Base-by-base conservation (phyloP, 2,113 vertebrate genomes). In the Coturnix japonica region DNA sequence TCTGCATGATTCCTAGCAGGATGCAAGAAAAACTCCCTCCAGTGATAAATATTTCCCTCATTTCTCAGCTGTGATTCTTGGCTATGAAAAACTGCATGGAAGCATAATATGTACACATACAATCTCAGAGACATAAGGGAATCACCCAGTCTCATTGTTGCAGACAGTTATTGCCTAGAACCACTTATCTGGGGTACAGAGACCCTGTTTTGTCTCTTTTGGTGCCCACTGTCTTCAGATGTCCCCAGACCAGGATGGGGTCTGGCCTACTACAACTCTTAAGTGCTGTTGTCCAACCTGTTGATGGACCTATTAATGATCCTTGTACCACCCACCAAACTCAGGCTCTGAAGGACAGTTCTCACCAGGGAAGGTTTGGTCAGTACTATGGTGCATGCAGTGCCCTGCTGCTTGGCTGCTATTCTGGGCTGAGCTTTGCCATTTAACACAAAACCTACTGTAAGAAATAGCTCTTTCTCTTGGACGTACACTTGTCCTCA, bases 81-180 rank as follows among this genome's bases (percentile, higher is more conserved):
- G 22, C 3, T 5, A 7, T 25, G 11, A 16, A 10, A 25, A 79
- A 16, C 12, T 30, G 47, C 15, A 7, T 14, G 5, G 31, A 37
- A 49, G 41, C 5, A 4, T 6, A 21, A 2, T 0, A 1, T 63
- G 23, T 56, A 33, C 31, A 56, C 4, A 5, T 10, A 16, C 28
- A 30, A 18, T 39, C 11, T 39, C 47, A 21, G 28, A 7, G 20
- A 16, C 13, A 28, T 0, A 0, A 35, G 6, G 21, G 2, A 21
- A 60, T 22, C 16, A 11, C 46, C 7, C 30, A 80, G 11, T 22
- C 14, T 70, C 4, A 0, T 37, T 74, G 17, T 46, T 6, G 13
- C n/a, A 20, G 7, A 11, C 16, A 59, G 9, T 5, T 21, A 17
- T 75, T 21, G 26, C 6, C 37, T 20, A 17, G 6, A 8, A 74